Evolutionary conservation across 2,113 vertebrate genomes (phyloP).

Genomic region (Chloropsis cyanopogon): DNA sequence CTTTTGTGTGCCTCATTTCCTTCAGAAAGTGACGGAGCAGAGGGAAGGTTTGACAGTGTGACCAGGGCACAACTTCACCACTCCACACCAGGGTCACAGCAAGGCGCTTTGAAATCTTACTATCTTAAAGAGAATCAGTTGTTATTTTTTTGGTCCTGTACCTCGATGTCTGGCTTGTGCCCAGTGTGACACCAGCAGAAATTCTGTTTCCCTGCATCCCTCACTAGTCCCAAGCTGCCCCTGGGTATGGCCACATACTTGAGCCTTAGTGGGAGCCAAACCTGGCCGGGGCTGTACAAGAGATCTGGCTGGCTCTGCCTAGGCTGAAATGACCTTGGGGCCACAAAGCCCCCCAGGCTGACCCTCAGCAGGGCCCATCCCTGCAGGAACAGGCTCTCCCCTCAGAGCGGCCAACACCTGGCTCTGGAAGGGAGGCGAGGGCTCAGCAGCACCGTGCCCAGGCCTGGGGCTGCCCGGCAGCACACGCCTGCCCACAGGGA

Average conservation of each 20-base stretch:
- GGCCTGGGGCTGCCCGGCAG: background rate
- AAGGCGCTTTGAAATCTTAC: background rate
- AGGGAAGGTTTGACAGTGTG: background rate
- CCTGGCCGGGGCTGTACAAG: background rate
- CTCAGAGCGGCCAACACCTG: background rate
- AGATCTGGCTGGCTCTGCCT: background rate
- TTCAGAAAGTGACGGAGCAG: background rate
- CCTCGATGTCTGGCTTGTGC: background rate
- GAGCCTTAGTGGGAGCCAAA: background rate
- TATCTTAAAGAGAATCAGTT: background rate
- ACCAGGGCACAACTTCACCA: background rate
- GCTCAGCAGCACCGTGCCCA: background rate
- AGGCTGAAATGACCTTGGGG: background rate
- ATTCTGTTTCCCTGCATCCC: background rate
- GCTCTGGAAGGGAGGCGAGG: background rate
- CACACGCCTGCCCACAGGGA: background rate
- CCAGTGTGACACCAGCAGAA: background rate
- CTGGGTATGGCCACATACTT: background rate
- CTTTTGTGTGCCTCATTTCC: background rate
- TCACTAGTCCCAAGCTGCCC: background rate
- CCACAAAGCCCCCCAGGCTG: background rate
- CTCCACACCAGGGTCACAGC: background rate
- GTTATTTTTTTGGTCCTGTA: background rate
- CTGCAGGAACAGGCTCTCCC: background rate
- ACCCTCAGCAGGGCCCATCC: accelerated